Percentiles rank a stretch among this genome's conserved stretches.
These are phyloP conservation scores for Melanostoma mellinum DNA, from an alignment of 2,888 invertebrate genomes.

Conservation along the genomic window DNA sequence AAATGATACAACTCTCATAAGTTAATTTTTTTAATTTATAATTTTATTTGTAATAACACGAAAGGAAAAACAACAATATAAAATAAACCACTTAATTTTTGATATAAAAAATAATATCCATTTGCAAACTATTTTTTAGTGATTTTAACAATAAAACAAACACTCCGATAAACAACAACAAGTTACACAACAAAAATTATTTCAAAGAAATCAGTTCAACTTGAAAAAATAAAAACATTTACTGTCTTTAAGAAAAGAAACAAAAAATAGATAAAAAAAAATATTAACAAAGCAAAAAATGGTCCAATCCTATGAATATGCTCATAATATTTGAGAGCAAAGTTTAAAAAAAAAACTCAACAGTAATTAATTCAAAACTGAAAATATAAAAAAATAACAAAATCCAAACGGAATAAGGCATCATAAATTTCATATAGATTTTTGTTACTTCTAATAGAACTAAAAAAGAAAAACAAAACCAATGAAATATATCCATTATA, in stretches of 20 bases:
- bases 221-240: slow-evolving; percentile 24
- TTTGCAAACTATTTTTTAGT: slow-evolving; percentile 68
- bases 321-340: slow-evolving; percentile 57
- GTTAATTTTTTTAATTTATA: slow-evolving; percentile 46
- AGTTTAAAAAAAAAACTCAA: slow-evolving; percentile 26
- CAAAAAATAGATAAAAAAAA: slow-evolving; percentile 28
- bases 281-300: slow-evolving; percentile 45
- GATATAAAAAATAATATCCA: slow-evolving; percentile 40
- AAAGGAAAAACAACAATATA: slow-evolving; percentile 33
- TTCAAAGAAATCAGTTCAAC: slow-evolving; percentile 44
- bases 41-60: slow-evolving; percentile 9
- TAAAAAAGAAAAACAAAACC: not conserved
- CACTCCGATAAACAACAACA: slow-evolving; percentile 57
- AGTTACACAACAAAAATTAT: slow-evolving; percentile 45
- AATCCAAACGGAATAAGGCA: slow-evolving; percentile 28
- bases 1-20: slow-evolving; percentile 39
- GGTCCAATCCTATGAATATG: slow-evolving; percentile 71
- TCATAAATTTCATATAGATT: slow-evolving; percentile 65
- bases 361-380: slow-evolving; percentile 39
- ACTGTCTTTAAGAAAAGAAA: slow-evolving; percentile 44
- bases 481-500: slow-evolving; percentile 48
- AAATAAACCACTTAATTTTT: slow-evolving; percentile 49
- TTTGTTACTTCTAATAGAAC: slow-evolving; percentile 65
- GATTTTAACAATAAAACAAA: slow-evolving; percentile 68
- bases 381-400: slow-evolving; percentile 43